Evolutionary conservation across 2,797 vertebrate species (phyloP).

Genomic region (Sebastolobus alascanus): DNA sequence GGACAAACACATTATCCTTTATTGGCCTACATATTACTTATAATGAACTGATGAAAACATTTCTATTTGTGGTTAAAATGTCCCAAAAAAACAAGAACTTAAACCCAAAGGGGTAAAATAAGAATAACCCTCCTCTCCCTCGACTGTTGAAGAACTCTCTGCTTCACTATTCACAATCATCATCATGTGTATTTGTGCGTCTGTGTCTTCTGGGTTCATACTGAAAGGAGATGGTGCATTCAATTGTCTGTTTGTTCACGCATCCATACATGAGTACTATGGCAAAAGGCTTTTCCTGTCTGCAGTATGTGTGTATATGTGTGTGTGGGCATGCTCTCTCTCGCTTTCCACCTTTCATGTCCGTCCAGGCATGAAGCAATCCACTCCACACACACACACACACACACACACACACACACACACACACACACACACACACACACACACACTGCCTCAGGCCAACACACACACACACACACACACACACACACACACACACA

Average conservation of each 20-base stretch:
- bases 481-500: no score
- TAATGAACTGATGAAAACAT: constrained; percentile 4
- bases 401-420: no score
- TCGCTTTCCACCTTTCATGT: constrained; percentile 75
- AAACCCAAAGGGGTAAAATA: constrained; percentile 28
- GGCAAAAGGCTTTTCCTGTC: constrained; percentile 56
- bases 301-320: constrained; percentile 21
- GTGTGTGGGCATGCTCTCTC: constrained; percentile 57
- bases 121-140: constrained; percentile 34
- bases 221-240: constrained; percentile 44
- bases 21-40: constrained; percentile 10
- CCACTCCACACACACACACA: no score
- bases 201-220: constrained; percentile 30
- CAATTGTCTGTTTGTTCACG: constrained; percentile 45
- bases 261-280: constrained; percentile 53
- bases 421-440: constrained; percentile 14
- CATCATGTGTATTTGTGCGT: constrained; percentile 31
- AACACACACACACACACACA: constrained; percentile 27
- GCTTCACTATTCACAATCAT: constrained; percentile 17
- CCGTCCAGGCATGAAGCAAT: constrained; percentile 78
- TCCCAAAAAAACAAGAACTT: constrained; percentile 3
- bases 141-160: constrained; percentile 2
- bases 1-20: background rate
- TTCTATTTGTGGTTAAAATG: constrained; percentile 34
- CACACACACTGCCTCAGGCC: constrained; percentile 7